A percentile compares a stretch with the other conserved stretches of the same genome.
These are phyloP conservation scores for Sciurus carolinensis DNA, from an alignment of 2,797 vertebrate species.

Conservation along the genomic window DNA sequence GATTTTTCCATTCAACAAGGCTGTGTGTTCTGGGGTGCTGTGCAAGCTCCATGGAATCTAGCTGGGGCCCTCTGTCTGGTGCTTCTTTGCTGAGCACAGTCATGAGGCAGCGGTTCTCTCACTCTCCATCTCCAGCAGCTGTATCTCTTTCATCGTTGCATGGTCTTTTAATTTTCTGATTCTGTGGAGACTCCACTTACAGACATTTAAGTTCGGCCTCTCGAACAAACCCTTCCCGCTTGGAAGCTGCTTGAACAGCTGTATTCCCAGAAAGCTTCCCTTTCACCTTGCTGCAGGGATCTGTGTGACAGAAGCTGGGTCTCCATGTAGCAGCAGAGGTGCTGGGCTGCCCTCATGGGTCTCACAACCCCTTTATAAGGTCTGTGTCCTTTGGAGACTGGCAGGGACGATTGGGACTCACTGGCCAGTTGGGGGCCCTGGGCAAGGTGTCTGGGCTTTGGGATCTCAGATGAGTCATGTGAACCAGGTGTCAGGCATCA, in stretches of 20 bases:
- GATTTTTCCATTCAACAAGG: background rate
- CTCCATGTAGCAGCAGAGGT: accelerated
- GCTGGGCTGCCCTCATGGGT: background rate
- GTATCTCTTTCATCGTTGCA: background rate
- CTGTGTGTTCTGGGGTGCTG: accelerated
- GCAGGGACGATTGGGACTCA: background rate
- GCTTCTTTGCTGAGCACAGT: accelerated
- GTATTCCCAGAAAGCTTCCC: background rate
- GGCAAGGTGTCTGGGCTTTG: background rate
- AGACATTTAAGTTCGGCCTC: conserved; percentile 11
- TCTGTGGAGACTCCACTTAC: background rate
- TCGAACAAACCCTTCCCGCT: background rate
- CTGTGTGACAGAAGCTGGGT: background rate
- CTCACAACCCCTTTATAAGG: background rate
- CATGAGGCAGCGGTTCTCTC: background rate
- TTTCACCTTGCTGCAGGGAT: background rate
- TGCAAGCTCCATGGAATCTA: background rate
- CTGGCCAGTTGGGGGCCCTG: background rate
- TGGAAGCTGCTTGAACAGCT: background rate
- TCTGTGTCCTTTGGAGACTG: background rate
- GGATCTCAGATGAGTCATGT: background rate
- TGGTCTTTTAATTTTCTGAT: background rate
- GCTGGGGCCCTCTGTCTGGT: background rate
- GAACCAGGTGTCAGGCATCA: background rate
- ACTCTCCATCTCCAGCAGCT: background rate